Conservation (phyloP, 1,140 invertebrate genomes). For the Meloidogyne hapla region DNA sequence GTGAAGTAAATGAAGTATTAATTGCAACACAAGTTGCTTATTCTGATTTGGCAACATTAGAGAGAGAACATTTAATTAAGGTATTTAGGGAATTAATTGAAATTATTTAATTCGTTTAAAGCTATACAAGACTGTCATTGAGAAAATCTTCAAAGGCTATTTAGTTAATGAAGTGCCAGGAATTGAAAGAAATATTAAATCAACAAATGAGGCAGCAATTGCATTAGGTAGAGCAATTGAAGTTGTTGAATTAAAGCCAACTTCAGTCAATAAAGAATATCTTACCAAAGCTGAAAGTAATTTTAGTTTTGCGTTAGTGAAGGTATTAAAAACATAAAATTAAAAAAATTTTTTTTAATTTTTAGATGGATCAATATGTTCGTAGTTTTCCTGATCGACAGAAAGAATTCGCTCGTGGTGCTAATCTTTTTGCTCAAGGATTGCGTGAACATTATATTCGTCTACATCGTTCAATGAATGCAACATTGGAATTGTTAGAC, state of each 20-base stretch:
- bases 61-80: conserved; percentile 1
- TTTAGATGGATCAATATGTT: not conserved
- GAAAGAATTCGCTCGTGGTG: not conserved
- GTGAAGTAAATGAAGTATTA: not conserved
- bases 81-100: not conserved
- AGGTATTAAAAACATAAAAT: not conserved
- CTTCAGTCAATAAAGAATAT: not conserved
- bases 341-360: not conserved
- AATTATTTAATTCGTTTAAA: not conserved
- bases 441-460: not conserved
- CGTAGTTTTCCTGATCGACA: not conserved
- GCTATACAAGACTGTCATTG: not conserved
- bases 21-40: conserved; percentile 5
- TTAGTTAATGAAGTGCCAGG: not conserved
- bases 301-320: not conserved
- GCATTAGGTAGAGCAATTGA: not conserved
- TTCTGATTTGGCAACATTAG: conserved; percentile 5
- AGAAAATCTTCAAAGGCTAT: not conserved
- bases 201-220: not conserved
- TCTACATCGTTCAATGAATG: conserved; percentile 5
- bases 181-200: not conserved
- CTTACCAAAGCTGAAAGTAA: conserved; percentile 2
- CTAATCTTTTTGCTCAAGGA: not conserved
- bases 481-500: not conserved
- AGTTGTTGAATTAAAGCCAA: not conserved